These are phyloP conservation scores for Beris morrisii DNA, from an alignment of 2,888 invertebrate genomes.

Conservation along the genomic window DNA sequence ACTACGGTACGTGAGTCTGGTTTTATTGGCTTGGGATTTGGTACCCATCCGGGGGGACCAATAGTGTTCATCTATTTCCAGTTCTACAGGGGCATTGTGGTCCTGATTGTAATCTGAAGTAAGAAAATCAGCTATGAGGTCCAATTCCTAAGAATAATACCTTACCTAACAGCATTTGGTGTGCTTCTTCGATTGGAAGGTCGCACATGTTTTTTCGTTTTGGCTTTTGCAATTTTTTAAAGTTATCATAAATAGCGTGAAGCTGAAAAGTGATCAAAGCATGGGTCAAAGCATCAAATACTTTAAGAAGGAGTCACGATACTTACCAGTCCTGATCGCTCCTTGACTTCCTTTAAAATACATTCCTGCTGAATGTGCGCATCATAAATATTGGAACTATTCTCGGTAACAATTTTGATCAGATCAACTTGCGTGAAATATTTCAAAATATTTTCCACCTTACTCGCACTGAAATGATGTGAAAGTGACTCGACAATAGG, in stretches of 20 bases:
- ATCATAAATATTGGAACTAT: neutral
- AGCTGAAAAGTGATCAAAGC: neutral
- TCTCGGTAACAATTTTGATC: constrained; percentile 7
- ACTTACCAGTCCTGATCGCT: constrained; percentile 27
- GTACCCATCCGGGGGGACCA: neutral
- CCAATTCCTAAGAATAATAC: no score
- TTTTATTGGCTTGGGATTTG: no score
- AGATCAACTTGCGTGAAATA: constrained; percentile 25
- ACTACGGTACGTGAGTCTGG: no score
- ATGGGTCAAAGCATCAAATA: neutral
- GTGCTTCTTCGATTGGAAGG: neutral
- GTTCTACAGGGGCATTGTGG: no score
- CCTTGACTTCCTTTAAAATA: constrained; percentile 30
- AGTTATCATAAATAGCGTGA: neutral
- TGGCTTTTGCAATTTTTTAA: no score
- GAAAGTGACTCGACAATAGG: constrained; percentile 19
- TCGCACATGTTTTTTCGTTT: neutral
- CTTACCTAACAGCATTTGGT: constrained; percentile 1
- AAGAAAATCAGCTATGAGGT: no score
- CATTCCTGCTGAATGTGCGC: neutral
- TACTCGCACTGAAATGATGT: constrained; percentile 13
- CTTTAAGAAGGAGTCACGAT: neutral
- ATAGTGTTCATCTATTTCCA: neutral
- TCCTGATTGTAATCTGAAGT: no score
- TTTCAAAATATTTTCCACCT: constrained; percentile 14